Conservation (phyloP, 2,888 invertebrate species). For the Tenthredo distinguenda region DNA sequence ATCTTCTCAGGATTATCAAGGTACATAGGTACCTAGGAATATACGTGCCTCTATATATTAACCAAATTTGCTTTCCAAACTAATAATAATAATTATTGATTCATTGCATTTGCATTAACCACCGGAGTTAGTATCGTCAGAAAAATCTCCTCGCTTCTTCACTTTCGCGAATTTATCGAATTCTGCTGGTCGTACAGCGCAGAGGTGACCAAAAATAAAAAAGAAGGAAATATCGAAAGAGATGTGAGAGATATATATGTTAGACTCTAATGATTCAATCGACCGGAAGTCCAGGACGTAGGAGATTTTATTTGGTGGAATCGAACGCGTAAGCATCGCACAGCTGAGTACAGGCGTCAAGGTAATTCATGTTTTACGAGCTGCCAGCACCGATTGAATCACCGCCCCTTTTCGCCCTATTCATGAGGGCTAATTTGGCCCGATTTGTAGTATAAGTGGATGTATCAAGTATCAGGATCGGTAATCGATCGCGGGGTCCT, state of each 20-base stretch:
- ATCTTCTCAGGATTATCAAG: conserved; percentile 73
- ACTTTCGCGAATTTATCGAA: not conserved
- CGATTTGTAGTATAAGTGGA: conserved; percentile 52
- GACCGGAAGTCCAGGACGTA: conserved; percentile 12
- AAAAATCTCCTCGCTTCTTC: not conserved
- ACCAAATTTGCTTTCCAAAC: conserved; percentile 14
- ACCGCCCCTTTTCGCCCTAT: conserved; percentile 47
- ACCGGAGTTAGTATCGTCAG: not conserved
- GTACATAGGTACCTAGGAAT: not conserved
- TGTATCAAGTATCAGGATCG: conserved; percentile 50
- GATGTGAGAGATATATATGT: not conserved
- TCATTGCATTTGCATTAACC: conserved; percentile 30
- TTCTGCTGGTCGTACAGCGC: too few relatives aligned
- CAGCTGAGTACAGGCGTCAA: conserved; percentile 37
- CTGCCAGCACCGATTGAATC: conserved; percentile 38
- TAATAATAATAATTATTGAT: conserved; percentile 35
- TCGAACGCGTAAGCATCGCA: not conserved
- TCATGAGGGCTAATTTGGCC: conserved; percentile 49
- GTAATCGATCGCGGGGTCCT: conserved; percentile 45
- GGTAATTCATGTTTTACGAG: conserved; percentile 52
- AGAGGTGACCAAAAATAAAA: too few relatives aligned
- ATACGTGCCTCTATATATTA: not conserved
- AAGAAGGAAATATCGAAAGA: not conserved
- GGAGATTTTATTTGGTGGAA: not conserved
- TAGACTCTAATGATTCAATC: conserved; percentile 20